A percentile compares a stretch with the other conserved stretches of the same genome.
Evolutionary conservation across 2,888 invertebrate genomes (phyloP).

Genomic region (Pogonocherus hispidulus): DNA sequence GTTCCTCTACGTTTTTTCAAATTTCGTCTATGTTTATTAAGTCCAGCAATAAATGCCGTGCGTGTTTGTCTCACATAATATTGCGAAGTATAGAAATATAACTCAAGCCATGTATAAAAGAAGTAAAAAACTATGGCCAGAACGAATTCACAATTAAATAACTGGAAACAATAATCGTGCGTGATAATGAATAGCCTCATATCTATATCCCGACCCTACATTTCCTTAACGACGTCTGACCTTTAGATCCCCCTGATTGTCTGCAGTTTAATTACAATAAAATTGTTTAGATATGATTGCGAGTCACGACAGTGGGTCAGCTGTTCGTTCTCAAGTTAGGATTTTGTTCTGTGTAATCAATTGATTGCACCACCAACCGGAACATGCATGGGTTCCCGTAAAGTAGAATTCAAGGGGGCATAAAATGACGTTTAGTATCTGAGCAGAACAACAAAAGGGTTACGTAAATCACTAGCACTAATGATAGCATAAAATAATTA

Average conservation of each 20-base stretch:
- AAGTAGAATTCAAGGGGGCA: too few species aligned
- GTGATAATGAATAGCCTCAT: background rate
- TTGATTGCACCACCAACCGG: slow-evolving; percentile 43
- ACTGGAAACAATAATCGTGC: too few species aligned
- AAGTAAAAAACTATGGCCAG: background rate
- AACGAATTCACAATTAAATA: too few species aligned
- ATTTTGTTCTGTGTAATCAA: slow-evolving; percentile 45
- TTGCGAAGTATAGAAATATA: background rate
- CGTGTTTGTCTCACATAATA: background rate
- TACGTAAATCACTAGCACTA: too few species aligned
- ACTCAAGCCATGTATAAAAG: background rate
- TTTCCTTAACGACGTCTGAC: slow-evolving; percentile 28
- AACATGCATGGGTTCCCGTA: too few species aligned
- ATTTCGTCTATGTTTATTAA: too few species aligned
- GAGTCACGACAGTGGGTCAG: slow-evolving; percentile 52
- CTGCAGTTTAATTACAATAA: slow-evolving; percentile 38
- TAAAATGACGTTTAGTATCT: too few species aligned
- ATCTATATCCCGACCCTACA: background rate
- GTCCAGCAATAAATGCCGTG: too few species aligned
- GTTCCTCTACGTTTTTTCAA: too few species aligned
- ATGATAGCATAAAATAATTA: too few species aligned
- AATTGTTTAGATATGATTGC: slow-evolving; percentile 43
- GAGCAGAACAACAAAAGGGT: too few species aligned
- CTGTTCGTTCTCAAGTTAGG: slow-evolving; percentile 50
- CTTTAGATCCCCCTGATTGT: slow-evolving; percentile 30